phyloP scores from a whole-genome alignment of 1,140 invertebrate species.

The Nautilus pompilius region DNA sequence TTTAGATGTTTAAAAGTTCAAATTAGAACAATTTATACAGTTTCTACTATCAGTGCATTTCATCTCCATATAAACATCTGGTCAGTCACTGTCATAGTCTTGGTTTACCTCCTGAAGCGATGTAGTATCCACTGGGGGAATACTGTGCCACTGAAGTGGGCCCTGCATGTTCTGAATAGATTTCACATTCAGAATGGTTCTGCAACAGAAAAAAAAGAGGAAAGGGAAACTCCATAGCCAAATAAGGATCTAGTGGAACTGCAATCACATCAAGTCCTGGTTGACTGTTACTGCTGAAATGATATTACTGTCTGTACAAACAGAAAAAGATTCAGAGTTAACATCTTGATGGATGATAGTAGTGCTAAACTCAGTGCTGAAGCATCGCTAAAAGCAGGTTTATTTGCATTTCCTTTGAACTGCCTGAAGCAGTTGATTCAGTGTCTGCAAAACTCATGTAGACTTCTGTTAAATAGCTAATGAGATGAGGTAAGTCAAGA shows the following conservation, averaged over 20 bases:
- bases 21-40: neutral
- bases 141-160: constrained; percentile 95
- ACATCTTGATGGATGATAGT: no score
- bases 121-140: constrained; percentile 97
- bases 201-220: constrained; percentile 51
- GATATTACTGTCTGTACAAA: no score
- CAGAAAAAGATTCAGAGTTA: no score
- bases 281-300: constrained; percentile 1
- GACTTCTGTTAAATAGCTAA: no score
- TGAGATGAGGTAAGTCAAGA: no score
- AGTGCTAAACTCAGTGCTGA: no score
- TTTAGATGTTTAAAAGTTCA: neutral
- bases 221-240: neutral
- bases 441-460: no score
- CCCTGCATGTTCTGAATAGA: constrained; percentile 96
- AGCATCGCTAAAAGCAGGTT: no score
- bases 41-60: neutral
- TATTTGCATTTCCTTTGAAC: no score
- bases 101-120: constrained; percentile 92
- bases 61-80: neutral
- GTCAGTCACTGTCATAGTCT: no score
- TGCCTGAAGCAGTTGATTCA: no score
- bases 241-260: neutral
- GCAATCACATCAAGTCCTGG: neutral
- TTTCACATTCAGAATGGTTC: constrained; percentile 88